Conservation (phyloP, 2,888 invertebrate genomes). For the Sphaeridia pumilis region DNA sequence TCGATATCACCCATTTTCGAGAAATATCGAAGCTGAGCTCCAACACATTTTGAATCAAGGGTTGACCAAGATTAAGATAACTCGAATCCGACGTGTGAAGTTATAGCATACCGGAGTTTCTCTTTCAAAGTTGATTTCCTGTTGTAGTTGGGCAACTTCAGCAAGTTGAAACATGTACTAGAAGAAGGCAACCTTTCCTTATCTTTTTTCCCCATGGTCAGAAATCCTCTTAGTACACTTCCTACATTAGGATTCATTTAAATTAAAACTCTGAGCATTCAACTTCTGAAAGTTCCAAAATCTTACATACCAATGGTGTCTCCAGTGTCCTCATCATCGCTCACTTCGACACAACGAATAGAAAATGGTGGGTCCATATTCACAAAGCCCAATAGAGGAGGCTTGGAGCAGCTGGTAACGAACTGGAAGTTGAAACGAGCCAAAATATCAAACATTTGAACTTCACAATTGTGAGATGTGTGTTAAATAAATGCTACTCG, state of each 20-base stretch:
- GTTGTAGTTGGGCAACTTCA: constrained; percentile 96
- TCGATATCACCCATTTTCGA: neutral
- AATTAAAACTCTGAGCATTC: neutral
- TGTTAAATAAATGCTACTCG: constrained; percentile 37
- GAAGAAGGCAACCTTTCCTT: constrained; percentile 93
- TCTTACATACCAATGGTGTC: constrained; percentile 57
- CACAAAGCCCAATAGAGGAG: constrained; percentile 89
- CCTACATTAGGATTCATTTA: constrained; percentile 45
- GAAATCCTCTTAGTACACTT: constrained; percentile 93
- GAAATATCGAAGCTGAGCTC: neutral
- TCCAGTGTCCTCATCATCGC: constrained; percentile 90
- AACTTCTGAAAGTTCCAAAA: neutral
- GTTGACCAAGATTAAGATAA: too few relatives aligned
- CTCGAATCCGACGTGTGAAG: constrained; percentile 97
- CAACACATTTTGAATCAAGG: neutral
- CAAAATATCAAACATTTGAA: too few relatives aligned
- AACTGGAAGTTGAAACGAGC: constrained; percentile 49
- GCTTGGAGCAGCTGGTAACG: constrained; percentile 92
- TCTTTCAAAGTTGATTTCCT: constrained; percentile 88
- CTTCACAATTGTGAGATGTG: neutral
- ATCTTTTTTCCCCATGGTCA: constrained; percentile 90
- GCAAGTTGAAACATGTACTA: constrained; percentile 95
- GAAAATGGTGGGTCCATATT: constrained; percentile 96
- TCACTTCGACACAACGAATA: constrained; percentile 96
- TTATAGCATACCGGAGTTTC: constrained; percentile 92